phyloP scores from a whole-genome alignment of 2,888 invertebrate species.

The Macrophya annulata region DNA sequence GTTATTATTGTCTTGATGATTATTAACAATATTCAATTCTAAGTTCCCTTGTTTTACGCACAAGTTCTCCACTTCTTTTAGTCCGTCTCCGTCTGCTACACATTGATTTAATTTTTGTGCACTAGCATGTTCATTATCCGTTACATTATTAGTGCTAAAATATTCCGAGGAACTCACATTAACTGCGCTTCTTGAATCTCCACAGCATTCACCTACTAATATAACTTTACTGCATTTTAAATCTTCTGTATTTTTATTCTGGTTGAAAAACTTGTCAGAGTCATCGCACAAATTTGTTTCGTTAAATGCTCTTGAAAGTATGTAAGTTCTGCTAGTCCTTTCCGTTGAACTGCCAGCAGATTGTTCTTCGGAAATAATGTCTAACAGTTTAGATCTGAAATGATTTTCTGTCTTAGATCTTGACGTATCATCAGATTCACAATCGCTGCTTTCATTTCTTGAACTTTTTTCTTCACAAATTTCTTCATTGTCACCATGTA shows the following conservation, averaged over 20 bases:
- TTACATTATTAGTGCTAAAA: conserved; percentile 61
- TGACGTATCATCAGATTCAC: conserved; percentile 53
- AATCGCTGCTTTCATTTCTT: conserved; percentile 54
- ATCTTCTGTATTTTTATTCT: not conserved
- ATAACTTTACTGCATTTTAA: not conserved
- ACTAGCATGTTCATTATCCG: conserved; percentile 1
- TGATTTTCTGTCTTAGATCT: conserved; percentile 57
- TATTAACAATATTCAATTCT: not conserved
- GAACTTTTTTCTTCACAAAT: not conserved
- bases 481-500: conserved; percentile 60
- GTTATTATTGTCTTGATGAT: not conserved
- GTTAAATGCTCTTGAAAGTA: conserved; percentile 33
- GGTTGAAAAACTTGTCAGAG: not conserved
- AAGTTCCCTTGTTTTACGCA: not conserved
- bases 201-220: conserved; percentile 45
- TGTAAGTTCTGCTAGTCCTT: conserved; percentile 56
- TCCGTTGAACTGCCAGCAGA: conserved; percentile 67
- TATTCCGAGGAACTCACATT: conserved; percentile 61
- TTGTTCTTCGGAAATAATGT: conserved; percentile 72
- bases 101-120: conserved; percentile 12
- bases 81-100: conserved; percentile 19
- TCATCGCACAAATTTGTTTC: conserved; percentile 15
- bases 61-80: not conserved
- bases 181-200: not conserved
- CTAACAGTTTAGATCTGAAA: conserved; percentile 67